These are phyloP conservation scores for Sebastes itinus DNA, from an alignment of 2,797 vertebrate species.

Conservation along the genomic window DNA sequence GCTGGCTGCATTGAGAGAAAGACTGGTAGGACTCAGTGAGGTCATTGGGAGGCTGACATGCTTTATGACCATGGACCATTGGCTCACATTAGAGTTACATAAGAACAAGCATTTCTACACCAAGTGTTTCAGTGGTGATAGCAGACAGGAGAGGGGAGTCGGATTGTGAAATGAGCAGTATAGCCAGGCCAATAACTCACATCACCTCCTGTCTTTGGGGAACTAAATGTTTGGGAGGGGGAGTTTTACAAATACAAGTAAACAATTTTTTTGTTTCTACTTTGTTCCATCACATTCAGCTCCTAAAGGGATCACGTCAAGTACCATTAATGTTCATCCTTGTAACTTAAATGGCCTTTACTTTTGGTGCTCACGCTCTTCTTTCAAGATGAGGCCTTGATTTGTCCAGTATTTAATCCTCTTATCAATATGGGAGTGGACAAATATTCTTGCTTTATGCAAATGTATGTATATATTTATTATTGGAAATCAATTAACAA, in stretches of 20 bases:
- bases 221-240: slow-evolving; percentile 24
- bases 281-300: slow-evolving; percentile 1
- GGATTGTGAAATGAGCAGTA: slow-evolving; percentile 56
- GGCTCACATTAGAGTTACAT: slow-evolving; percentile 56
- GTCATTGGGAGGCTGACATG: slow-evolving; percentile 44
- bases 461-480: too few species aligned
- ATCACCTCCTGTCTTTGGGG: slow-evolving; percentile 42
- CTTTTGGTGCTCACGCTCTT: neutral
- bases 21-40: slow-evolving; percentile 22
- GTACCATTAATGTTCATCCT: neutral
- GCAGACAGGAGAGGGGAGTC: slow-evolving; percentile 54
- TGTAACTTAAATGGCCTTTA: neutral
- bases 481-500: too few species aligned
- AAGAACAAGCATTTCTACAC: slow-evolving; percentile 55
- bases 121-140: slow-evolving; percentile 51
- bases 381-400: neutral
- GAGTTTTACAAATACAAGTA: slow-evolving; percentile 31
- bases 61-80: slow-evolving; percentile 40
- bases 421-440: too few species aligned
- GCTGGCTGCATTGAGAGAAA: neutral
- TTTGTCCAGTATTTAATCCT: too few species aligned
- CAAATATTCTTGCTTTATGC: too few species aligned
- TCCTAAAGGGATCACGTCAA: slow-evolving; percentile 16
- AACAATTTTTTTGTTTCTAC: neutral
- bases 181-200: slow-evolving; percentile 21